Conservation (phyloP, 2,888 invertebrate species). For the Drosophila emarginata region DNA sequence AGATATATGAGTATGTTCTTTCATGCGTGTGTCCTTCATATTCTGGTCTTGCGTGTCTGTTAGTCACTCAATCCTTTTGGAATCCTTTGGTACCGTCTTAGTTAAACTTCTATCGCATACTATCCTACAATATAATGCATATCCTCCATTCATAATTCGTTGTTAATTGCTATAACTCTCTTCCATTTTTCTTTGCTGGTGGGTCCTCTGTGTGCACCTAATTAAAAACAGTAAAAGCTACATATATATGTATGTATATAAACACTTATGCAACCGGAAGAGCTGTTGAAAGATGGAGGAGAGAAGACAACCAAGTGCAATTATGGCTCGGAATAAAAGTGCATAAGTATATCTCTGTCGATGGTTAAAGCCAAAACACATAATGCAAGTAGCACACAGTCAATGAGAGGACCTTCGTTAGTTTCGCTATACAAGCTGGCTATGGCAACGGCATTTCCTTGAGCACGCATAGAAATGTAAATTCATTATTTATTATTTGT, state of each 20-base stretch:
- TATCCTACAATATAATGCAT: neutral
- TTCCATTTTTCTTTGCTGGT: slow-evolving; percentile 44
- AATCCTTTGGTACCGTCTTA: slow-evolving; percentile 5
- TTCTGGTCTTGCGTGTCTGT: neutral
- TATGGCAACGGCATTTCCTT: slow-evolving; percentile 39
- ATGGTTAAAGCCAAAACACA: slow-evolving; percentile 19
- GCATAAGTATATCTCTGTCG: slow-evolving; percentile 1
- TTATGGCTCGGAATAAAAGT: slow-evolving; percentile 24
- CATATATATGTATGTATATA: neutral
- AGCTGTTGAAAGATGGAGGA: neutral
- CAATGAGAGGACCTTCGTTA: slow-evolving; percentile 21
- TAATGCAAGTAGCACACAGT: slow-evolving; percentile 37
- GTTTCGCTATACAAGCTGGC: slow-evolving; percentile 15
- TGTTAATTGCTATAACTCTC: slow-evolving; percentile 68
- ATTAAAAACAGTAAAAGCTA: slow-evolving; percentile 26
- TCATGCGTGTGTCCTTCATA: neutral
- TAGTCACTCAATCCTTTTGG: slow-evolving; percentile 1
- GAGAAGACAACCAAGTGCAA: slow-evolving; percentile 26
- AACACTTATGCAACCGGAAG: neutral
- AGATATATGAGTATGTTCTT: neutral
- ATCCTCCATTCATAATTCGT: slow-evolving; percentile 28
- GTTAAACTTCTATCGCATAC: slow-evolving; percentile 7
- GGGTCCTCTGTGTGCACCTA: slow-evolving; percentile 27
- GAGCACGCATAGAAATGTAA: slow-evolving; percentile 74
- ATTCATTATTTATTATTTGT: slow-evolving; percentile 77